These are phyloP conservation scores for Trichogramma evanescens DNA, from an alignment of 2,888 invertebrate genomes.

Conservation along the genomic window DNA sequence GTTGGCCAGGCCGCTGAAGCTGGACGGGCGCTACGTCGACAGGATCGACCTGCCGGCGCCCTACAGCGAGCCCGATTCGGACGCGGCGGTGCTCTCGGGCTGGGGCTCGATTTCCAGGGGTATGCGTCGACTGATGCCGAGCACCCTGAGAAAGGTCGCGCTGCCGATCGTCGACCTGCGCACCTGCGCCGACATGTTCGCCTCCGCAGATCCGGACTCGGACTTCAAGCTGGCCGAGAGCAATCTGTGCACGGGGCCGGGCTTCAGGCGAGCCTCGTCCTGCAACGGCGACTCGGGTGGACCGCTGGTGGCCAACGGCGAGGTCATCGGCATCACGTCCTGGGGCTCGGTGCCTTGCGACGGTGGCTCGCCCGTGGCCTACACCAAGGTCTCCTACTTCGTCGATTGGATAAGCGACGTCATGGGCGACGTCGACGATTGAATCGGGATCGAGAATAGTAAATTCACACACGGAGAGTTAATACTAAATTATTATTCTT, in stretches of 20 bases:
- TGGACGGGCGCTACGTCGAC: slow-evolving; percentile 35
- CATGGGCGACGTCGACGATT: background rate
- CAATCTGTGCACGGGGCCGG: slow-evolving; percentile 34
- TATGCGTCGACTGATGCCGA: slow-evolving; percentile 28
- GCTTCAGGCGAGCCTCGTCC: slow-evolving; percentile 14
- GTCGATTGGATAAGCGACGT: slow-evolving; percentile 39
- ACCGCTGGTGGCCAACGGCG: slow-evolving; percentile 50
- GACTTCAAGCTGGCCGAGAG: slow-evolving; percentile 26
- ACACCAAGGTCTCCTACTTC: slow-evolving; percentile 44
- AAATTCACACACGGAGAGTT: too few relatives aligned
- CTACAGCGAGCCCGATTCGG: slow-evolving; percentile 31
- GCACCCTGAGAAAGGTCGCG: slow-evolving; percentile 33
- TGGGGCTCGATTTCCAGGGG: slow-evolving; percentile 46
- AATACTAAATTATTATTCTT: too few relatives aligned
- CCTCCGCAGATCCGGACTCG: slow-evolving; percentile 20
- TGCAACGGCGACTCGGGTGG: slow-evolving; percentile 51
- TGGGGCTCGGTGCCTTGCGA: slow-evolving; percentile 48
- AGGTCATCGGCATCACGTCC: slow-evolving; percentile 55
- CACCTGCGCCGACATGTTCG: slow-evolving; percentile 28
- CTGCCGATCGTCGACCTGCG: slow-evolving; percentile 33
- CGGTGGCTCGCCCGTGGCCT: slow-evolving; percentile 43
- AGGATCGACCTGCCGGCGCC: slow-evolving; percentile 42
- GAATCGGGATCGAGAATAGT: too few relatives aligned
- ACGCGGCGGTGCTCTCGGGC: slow-evolving; percentile 44
- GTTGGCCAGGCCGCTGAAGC: slow-evolving; percentile 36